A percentile compares a stretch with the other conserved stretches of the same genome.
Evolutionary conservation across 2,888 invertebrate species (phyloP).

Genomic region (Eristalis arbustorum): DNA sequence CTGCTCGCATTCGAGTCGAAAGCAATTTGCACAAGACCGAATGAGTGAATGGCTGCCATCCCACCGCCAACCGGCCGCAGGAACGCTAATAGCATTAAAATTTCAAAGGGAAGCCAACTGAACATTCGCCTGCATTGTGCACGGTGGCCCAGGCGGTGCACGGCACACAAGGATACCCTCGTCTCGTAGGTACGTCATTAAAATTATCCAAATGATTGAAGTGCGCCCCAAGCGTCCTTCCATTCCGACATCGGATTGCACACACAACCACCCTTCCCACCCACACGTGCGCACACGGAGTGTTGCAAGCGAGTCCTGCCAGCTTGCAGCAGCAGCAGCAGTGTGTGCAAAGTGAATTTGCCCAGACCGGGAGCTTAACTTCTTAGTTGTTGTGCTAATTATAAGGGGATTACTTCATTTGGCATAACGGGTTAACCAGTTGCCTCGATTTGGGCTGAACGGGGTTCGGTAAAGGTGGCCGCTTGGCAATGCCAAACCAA

Average conservation of each 20-base stretch:
- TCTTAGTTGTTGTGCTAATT: conserved; percentile 49
- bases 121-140: conserved; percentile 22
- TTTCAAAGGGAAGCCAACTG: conserved; percentile 34
- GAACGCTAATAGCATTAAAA: conserved; percentile 49
- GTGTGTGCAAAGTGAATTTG: conserved; percentile 29
- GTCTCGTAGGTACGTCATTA: conserved; percentile 54
- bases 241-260: not conserved
- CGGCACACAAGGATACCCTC: not conserved
- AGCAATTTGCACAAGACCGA: conserved; percentile 23
- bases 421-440: conserved; percentile 26
- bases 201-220: conserved; percentile 67
- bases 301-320: not conserved
- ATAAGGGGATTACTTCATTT: conserved; percentile 39
- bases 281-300: not conserved
- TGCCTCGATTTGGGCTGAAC: conserved; percentile 11
- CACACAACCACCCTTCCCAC: not conserved
- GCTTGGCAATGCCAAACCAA: too few relatives aligned
- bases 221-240: not conserved
- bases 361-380: conserved; percentile 29
- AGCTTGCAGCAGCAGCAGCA: not conserved
- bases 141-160: not conserved
- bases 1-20: not conserved
- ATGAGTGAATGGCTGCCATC: not conserved
- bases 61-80: not conserved
- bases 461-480: not conserved